These are phyloP conservation scores for Chaenodraco wilsoni DNA, from an alignment of 2,797 vertebrate species.

Conservation along the genomic window DNA sequence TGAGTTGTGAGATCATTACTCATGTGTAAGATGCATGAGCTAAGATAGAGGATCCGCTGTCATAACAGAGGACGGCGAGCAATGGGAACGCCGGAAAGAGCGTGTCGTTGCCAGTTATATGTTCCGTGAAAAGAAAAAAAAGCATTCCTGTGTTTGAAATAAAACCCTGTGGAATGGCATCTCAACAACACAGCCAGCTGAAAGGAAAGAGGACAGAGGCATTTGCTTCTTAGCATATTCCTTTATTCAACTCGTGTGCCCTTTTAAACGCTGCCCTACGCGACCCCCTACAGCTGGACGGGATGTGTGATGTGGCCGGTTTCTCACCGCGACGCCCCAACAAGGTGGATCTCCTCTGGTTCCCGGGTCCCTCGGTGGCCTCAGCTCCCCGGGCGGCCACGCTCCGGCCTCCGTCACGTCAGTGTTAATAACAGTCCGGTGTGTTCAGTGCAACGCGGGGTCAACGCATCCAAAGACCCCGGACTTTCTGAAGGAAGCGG, in stretches of 20 bases:
- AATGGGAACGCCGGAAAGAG: constrained; percentile 12
- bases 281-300: constrained; percentile 60
- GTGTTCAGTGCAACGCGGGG: constrained; percentile 31
- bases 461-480: constrained; percentile 17
- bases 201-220: constrained; percentile 24
- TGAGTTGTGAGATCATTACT: constrained; percentile 66
- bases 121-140: constrained; percentile 10
- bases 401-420: constrained; percentile 32
- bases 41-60: constrained; percentile 51
- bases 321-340: constrained; percentile 48
- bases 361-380: constrained; percentile 37
- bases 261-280: constrained; percentile 57
- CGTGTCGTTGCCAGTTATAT: constrained; percentile 32
- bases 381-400: constrained; percentile 20
- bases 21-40: constrained; percentile 61
- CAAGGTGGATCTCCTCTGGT: constrained; percentile 58
- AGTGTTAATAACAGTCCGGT: constrained; percentile 58
- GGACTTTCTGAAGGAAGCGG: constrained; percentile 27
- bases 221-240: constrained; percentile 32
- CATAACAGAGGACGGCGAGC: constrained; percentile 44
- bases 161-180: constrained; percentile 16
- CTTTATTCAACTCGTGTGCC: constrained; percentile 59
- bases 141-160: constrained; percentile 26
- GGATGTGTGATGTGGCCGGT: constrained; percentile 36
- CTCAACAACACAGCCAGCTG: constrained; percentile 30